These are phyloP conservation scores for Astreopora myriophthalma DNA, from an alignment of 64 coral and sea anemone genomes.

Conservation along the genomic window DNA sequence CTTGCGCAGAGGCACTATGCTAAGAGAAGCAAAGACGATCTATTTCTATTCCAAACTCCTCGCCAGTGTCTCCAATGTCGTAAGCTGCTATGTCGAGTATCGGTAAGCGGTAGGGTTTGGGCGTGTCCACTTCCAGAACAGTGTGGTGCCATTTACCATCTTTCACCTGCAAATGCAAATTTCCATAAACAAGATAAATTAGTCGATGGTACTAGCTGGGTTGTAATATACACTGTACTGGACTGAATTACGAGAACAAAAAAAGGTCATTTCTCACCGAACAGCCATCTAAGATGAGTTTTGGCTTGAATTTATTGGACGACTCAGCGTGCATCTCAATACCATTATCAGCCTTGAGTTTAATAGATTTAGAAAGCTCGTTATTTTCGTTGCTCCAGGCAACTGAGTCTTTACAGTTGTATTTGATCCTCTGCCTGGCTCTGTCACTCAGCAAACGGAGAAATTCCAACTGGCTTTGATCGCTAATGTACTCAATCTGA, in stretches of 20 bases:
- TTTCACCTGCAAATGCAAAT: constrained; percentile 3
- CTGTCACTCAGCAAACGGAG: constrained; percentile 86
- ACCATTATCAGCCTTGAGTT: constrained; percentile 84
- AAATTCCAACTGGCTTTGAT: constrained; percentile 88
- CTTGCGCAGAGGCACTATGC: background rate
- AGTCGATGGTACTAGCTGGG: too few relatives aligned
- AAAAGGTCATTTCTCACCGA: constrained; percentile 36
- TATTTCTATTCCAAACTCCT: constrained; percentile 35
- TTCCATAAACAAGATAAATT: background rate
- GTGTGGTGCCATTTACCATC: constrained; percentile 39
- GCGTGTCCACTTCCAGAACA: constrained; percentile 9
- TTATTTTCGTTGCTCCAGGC: constrained; percentile 80
- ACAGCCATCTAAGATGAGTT: constrained; percentile 78
- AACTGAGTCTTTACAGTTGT: constrained; percentile 93
- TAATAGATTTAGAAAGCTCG: constrained; percentile 75
- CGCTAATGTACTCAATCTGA: constrained; percentile 80
- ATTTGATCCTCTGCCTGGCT: constrained; percentile 88
- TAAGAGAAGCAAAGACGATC: constrained; percentile 28
- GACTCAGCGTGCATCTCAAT: constrained; percentile 85
- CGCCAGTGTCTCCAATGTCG: constrained; percentile 23
- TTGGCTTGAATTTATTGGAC: constrained; percentile 92
- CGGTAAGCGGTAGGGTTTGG: constrained; percentile 23
- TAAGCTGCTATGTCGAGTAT: constrained; percentile 31
- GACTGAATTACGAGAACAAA: too few relatives aligned
- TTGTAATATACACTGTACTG: too few relatives aligned